Conservation (phyloP, 2,113 vertebrate species). For the Paedocypris sp. region DNA sequence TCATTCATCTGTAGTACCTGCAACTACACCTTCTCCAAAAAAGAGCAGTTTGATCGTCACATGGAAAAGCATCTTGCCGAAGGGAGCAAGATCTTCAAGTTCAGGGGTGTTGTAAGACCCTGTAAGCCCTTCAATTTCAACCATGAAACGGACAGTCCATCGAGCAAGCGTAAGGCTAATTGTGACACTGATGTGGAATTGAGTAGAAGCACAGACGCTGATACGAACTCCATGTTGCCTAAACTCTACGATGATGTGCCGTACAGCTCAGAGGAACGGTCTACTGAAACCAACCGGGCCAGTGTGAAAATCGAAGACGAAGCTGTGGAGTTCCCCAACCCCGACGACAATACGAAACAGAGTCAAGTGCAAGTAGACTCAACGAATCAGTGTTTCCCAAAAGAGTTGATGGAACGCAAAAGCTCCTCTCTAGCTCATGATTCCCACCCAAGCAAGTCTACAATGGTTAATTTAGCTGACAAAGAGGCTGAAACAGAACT, state of each 20-base stretch:
- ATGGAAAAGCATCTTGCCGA: constrained; percentile 88
- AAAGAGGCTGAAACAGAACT: constrained; percentile 37
- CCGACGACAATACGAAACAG: constrained; percentile 47
- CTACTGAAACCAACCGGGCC: constrained; percentile 37
- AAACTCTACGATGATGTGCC: constrained; percentile 47
- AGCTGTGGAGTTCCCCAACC: constrained; percentile 58
- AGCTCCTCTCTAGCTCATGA: constrained; percentile 32
- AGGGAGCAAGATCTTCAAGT: constrained; percentile 77
- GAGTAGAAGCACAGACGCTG: constrained; percentile 42
- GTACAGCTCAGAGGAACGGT: constrained; percentile 27
- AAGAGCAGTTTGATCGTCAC: constrained; percentile 93
- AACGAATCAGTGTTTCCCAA: constrained; percentile 44
- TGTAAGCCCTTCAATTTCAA: constrained; percentile 43
- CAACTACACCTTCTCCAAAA: constrained; percentile 97
- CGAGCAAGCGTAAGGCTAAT: constrained; percentile 65
- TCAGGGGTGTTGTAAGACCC: constrained; percentile 79
- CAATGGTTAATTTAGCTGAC: constrained; percentile 5
- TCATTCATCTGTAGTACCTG: constrained; percentile 97
- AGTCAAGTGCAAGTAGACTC: constrained; percentile 43
- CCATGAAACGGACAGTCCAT: constrained; percentile 59
- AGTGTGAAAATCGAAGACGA: constrained; percentile 61
- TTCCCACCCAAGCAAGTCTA: constrained; percentile 32
- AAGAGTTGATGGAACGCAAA: constrained; percentile 44
- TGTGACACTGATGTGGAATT: constrained; percentile 57
- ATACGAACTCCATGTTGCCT: constrained; percentile 41